Conservation (phyloP, 2,888 invertebrate genomes). For the Microctonus hyperodae region DNA sequence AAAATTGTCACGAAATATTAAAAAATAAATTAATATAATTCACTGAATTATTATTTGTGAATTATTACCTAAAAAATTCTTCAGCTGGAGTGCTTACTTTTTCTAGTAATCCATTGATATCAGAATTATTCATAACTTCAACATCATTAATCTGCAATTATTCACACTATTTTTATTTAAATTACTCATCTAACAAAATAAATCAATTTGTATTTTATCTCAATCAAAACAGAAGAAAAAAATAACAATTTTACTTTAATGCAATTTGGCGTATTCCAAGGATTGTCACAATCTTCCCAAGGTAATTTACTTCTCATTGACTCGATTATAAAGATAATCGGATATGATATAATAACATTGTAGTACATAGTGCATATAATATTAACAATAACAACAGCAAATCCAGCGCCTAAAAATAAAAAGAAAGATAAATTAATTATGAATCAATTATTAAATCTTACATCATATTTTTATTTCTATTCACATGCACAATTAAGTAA, state of each 20-base stretch:
- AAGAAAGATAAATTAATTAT: background rate
- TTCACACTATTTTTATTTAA: background rate
- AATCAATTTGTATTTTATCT: background rate
- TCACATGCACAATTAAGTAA: background rate
- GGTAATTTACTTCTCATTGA: conserved; percentile 74
- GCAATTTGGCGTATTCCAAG: conserved; percentile 85
- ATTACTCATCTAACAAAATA: background rate
- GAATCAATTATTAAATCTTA: too few species aligned
- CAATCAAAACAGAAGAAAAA: background rate
- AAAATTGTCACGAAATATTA: too few species aligned
- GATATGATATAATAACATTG: conserved; percentile 85
- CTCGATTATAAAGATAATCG: conserved; percentile 79
- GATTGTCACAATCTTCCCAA: conserved; percentile 79
- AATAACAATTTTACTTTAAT: conserved; percentile 64
- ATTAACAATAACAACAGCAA: conserved; percentile 82
- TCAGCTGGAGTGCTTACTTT: conserved; percentile 75
- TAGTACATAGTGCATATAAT: conserved; percentile 84
- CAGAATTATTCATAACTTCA: conserved; percentile 52
- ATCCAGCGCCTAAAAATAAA: conserved; percentile 77
- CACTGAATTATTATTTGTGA: background rate
- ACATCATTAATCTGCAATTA: conserved; percentile 53
- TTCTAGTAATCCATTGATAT: conserved; percentile 51
- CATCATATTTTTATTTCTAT: too few species aligned
- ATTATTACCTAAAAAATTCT: conserved; percentile 81
- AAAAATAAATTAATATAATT: too few species aligned